Evolutionary conservation across 1,140 invertebrate genomes (phyloP), one percentile per base, ranked within the genome.

Genomic region (Drosophila setifemur): DNA sequence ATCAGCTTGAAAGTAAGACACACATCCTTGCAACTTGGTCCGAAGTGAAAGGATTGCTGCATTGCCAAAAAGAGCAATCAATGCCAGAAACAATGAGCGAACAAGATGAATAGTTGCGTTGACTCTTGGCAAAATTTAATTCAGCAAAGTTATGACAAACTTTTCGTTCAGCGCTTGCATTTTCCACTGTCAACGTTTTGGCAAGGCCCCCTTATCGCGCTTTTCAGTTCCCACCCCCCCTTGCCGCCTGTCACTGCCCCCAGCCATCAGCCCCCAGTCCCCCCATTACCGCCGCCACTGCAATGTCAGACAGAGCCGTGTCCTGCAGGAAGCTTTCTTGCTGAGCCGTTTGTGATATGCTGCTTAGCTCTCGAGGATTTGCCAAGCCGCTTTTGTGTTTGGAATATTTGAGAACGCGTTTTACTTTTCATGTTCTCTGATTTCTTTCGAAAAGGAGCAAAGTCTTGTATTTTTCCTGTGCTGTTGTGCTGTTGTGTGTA

Each of bases 81-180:
- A 64, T 64, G 60, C 60, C 57, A 64, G 60, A 64, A 64, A 64
- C 60, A 64, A 64, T 64, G 60, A 64, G 33, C 60, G 42, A 64
- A 40, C 42, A 64, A 64, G 57, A 64, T 63, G 57, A 64, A 64
- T 64, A 31, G 60, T 63, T 63, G 57, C 43, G 60, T 60, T 64
- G 60, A 64, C 60, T 64, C 49, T 64, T 64, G 35, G 57, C 60
- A 49, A 64, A 64, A 64, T 64, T 68, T 81, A 81, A 81, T 81
- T 81, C 73, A 75, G 63, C 60, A 68, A 81, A 81, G 76, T 81
- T 81, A 81, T 81, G 76, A 81, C 58, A 81, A 81, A 81, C 71
- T 81, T 81, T 67, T 75, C 68, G 71, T 61, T 71, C 60, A 39
- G 31, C 60, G 60, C 60, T 42, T 25, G 42, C 60, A 64, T 64